Evolutionary conservation across 2,797 vertebrate genomes (phyloP), one percentile per base, ranked within the genome.

Genomic region (Cheirogaleus major): DNA sequence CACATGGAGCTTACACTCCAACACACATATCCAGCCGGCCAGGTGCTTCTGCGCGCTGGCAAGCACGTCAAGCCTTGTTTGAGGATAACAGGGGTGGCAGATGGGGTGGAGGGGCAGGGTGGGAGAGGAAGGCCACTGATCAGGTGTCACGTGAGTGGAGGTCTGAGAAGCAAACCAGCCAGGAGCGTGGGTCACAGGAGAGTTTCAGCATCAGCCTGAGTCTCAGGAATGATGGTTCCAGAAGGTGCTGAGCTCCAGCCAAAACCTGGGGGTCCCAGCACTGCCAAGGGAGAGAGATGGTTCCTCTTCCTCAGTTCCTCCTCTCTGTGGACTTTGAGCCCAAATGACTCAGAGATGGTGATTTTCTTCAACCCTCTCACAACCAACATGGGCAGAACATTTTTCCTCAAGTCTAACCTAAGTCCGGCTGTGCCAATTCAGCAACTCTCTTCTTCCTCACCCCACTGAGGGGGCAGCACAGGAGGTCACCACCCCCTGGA

Each of bases 301-400:
- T 25, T 52, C 43, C 52, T 82, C 84, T 57, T 12, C 48, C 84
- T 90, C 22, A 27, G 7, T 25, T 63, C 59, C 72, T 88, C 45
- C 38, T 88, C 30, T 65, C 70, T 27, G 32, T 22, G 22, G 32
- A 75, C 43, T 50, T 93, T 35, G 17, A 67, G 27, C 15, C 41
- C 22, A 38, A 73, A 72, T 67, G 52, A 81, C 50, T 48, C 32
- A 35, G 27, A 78, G 15, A 50, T 20, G 6, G 38, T 0, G 23
- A 50, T 69, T 83, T 65, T 41, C 63, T 95, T 75, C 9, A 13
- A 27, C 27, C 11, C 55, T 67, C 70, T 93, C 50, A 22, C n/a
- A n/a, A 72, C 35, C 4, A 5, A 43, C 50, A 79, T 35, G 35
- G 23, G 55, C 41, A 79, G 50, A 41, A 91, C 61, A 45, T 13